Base-by-base conservation (phyloP, 1,140 invertebrate species). In the Frieseomelitta varia region DNA sequence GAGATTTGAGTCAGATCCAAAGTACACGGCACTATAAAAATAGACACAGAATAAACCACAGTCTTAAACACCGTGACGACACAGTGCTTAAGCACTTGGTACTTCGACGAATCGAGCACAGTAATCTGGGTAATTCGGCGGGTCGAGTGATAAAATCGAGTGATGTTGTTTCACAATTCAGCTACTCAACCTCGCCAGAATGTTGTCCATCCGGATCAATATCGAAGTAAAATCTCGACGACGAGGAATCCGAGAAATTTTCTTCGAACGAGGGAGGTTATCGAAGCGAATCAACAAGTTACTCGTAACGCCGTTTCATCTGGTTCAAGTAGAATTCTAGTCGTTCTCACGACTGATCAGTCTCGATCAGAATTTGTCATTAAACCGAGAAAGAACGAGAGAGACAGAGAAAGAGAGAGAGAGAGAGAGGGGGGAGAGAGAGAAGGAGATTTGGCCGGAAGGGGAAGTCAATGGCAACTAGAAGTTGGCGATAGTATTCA, bases 201-300 rank as follows among this genome's bases (percentile, higher is more conserved):
- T 27, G 4, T n/a, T 63, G 15, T 15, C 4, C n/a, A n/a, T 63
- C 24, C 15, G n/a, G 61, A 63, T 8, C n/a, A 63, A 63, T n/a
- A 63, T 63, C n/a, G 14, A 27, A 61, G n/a, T 63, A 27, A 27
- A 27, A 63, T 63, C 6, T 63, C 61, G n/a, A 63, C 14, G 61
- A 63, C 15, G 27, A 63, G n/a, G 61, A 63, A 63, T 63, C 12
- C 61, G 12, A 27, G 61, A 14, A 27, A 63, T 14, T 63, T 63
- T 14, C 14, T 6, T 27, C n/a, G 10, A 21, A 30, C 65, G 2
- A 24, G 67, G 34, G 3, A 21, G 27, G 67, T 30, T 39, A 30
- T 39, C 39, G 67, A 68, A 68, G 67, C 67, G 67, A 68, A 68
- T 68, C 67, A 68, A 68, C 67, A 68, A 68, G 67, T 68, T 68